Conservation (phyloP, 2,797 vertebrate species). For the Lepidocolaptes lacrymiger region DNA sequence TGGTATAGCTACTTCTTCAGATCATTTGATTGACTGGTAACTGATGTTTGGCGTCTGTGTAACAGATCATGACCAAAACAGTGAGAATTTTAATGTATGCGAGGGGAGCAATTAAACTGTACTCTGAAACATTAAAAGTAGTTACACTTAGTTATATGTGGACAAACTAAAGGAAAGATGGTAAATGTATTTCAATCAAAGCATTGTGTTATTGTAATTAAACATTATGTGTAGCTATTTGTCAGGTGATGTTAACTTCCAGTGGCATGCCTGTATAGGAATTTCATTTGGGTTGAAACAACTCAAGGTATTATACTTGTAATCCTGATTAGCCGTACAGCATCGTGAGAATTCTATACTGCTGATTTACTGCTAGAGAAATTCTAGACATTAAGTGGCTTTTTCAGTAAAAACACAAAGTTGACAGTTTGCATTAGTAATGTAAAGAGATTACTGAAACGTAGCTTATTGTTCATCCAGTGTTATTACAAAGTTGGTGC, state of each 20-base stretch:
- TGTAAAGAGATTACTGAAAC: not conserved
- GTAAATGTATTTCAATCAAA: not conserved
- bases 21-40: not conserved
- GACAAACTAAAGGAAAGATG: not conserved
- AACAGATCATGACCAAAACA: not conserved
- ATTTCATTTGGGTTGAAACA: not conserved
- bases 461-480: not conserved
- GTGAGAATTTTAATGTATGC: rapidly evolving
- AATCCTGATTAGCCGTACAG: not conserved
- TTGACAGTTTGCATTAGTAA: not conserved
- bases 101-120: not conserved
- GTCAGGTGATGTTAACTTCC: not conserved
- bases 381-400: not conserved
- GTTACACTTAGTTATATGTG: not conserved
- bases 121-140: not conserved
- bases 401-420: not conserved
- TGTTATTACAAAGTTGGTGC: not conserved
- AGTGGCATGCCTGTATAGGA: not conserved
- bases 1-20: not conserved
- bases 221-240: not conserved
- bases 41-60: rapidly evolving
- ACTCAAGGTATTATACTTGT: not conserved
- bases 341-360: not conserved
- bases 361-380: not conserved
- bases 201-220: not conserved